Base-by-base conservation (phyloP, 1,140 invertebrate species). In the Cecropterus lyciades region DNA sequence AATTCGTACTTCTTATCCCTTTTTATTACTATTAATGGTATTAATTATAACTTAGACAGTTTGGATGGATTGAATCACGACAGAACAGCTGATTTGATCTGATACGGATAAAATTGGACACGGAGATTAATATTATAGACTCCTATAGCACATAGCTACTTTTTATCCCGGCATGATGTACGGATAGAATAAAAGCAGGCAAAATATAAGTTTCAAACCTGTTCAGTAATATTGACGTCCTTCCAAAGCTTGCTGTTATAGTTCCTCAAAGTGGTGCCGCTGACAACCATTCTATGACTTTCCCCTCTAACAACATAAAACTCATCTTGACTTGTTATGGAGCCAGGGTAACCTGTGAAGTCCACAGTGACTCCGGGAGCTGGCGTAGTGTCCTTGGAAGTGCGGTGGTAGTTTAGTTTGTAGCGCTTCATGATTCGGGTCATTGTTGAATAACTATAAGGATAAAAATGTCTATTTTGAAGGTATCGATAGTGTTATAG, bases 281-380 rank as follows among this genome's bases (percentile, higher is more conserved):
- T 93, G 0, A 95, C 82, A 8, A 94, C 86, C 33, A 95, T 79
- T 57, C 93, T 92, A 33, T 91, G 92, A 7, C 94, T 85, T 1
- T 78, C 66, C 8, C 94, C 93, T 40, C 89, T 87, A 4, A 95
- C 77, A 6, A 94, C 83, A 80, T 98, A 98, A 85, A 96, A 98
- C 77, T 99, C 98, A 85, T 99, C 98, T 48, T 96, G 95, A 24
- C 98, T 98, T 33, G 95, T 95, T 0, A 99, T 79, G 0, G 96
- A 94, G 11, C 97, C 98, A 0, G 98, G 98, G 87, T 98, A 99
- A 0, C 97, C 96, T 0, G 97, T 96, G 88, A 98, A 97, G 7
- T 95, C 94, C 60, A 97, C 94, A 6, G 94, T 93, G 3, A 93
- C 86, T 0, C 96, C 96, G 0, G 96, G 95, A 16, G 96, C 94